A percentile compares a stretch with the other conserved stretches of the same genome.
phyloP scores from a whole-genome alignment of 2,888 invertebrate species.

The Axea sp. region DNA sequence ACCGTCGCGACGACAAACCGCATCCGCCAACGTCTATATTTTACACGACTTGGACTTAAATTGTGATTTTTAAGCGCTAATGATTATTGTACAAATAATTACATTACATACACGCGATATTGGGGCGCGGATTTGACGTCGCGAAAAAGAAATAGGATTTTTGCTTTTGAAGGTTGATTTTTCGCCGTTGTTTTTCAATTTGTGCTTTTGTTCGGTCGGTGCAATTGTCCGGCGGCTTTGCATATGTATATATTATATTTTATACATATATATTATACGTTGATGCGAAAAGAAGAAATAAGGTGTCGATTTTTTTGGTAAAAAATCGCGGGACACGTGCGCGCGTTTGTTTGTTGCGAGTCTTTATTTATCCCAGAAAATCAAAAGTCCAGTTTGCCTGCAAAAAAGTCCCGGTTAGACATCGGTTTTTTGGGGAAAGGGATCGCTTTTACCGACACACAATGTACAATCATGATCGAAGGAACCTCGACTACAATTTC shows the following conservation, averaged over 20 bases:
- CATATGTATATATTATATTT: slow-evolving; percentile 53
- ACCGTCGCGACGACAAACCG: slow-evolving; percentile 28
- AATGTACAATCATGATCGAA: slow-evolving; percentile 76
- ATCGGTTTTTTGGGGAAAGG: slow-evolving; percentile 64
- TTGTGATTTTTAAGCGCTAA: slow-evolving; percentile 41
- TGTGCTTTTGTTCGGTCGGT: not conserved
- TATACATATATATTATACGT: slow-evolving; percentile 63
- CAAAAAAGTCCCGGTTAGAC: slow-evolving; percentile 61
- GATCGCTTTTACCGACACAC: slow-evolving; percentile 75
- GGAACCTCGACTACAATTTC: slow-evolving; percentile 69
- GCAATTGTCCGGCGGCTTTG: slow-evolving; percentile 13
- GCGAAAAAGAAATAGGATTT: slow-evolving; percentile 7
- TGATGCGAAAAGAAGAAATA: slow-evolving; percentile 68
- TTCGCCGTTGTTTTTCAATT: not conserved
- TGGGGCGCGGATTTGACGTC: slow-evolving; percentile 23
- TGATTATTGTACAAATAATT: slow-evolving; percentile 57
- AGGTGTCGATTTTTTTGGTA: slow-evolving; percentile 62
- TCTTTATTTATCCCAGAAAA: slow-evolving; percentile 56
- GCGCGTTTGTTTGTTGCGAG: slow-evolving; percentile 55
- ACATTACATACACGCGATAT: slow-evolving; percentile 53
- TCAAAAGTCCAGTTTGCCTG: slow-evolving; percentile 61
- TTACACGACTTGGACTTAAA: slow-evolving; percentile 41
- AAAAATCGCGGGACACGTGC: slow-evolving; percentile 63
- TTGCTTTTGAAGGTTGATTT: too few species aligned
- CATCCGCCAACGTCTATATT: slow-evolving; percentile 22